Conservation (phyloP, 2,797 vertebrate genomes). For the Novumbra hubbsi region DNA sequence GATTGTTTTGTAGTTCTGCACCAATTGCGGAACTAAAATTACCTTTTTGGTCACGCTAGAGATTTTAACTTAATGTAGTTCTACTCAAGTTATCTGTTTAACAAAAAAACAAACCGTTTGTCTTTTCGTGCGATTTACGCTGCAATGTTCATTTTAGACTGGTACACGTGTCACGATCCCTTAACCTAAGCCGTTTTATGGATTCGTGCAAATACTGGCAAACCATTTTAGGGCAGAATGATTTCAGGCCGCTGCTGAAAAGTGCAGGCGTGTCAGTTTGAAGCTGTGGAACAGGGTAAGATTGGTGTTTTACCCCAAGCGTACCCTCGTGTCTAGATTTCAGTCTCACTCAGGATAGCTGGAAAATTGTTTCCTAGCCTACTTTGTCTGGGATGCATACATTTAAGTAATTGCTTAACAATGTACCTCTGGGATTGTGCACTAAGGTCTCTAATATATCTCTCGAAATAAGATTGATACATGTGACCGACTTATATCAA, state of each 20-base stretch:
- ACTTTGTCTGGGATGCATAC: neutral
- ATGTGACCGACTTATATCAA: too few relatives aligned
- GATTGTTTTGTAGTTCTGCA: slow-evolving; percentile 1
- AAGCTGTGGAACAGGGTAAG: slow-evolving; percentile 13
- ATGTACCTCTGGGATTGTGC: neutral
- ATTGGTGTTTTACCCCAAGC: neutral
- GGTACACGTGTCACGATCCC: neutral
- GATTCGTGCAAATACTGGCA: slow-evolving; percentile 8
- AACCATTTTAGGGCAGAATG: slow-evolving; percentile 6
- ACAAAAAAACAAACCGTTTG: neutral
- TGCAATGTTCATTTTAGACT: neutral
- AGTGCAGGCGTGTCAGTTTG: slow-evolving; percentile 60
- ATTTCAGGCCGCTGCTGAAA: slow-evolving; percentile 36
- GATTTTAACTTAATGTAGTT: neutral
- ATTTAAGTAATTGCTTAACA: neutral
- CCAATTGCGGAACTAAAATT: neutral
- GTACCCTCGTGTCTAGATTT: neutral
- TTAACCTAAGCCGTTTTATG: neutral
- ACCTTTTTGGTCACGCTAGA: neutral
- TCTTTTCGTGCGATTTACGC: neutral
- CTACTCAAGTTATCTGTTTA: neutral
- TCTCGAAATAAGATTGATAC: too few relatives aligned
- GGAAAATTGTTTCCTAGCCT: neutral
- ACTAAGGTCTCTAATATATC: too few relatives aligned
- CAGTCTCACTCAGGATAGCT: neutral